Evolutionary conservation across 2,113 vertebrate genomes (phyloP), one percentile per base, ranked within the genome.

Genomic region (Lophura nycthemera): DNA sequence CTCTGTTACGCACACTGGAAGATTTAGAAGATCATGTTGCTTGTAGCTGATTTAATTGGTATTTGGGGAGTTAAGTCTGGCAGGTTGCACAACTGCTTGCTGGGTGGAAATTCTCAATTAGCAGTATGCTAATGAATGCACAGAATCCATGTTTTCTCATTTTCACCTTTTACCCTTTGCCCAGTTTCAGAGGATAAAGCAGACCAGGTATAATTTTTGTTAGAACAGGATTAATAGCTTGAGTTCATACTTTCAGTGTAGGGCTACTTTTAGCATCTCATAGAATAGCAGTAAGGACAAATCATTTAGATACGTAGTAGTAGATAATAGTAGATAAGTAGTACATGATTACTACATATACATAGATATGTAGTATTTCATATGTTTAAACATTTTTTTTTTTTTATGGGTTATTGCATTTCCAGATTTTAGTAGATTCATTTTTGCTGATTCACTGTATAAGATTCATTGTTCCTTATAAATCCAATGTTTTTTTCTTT

Each of bases 101-200:
- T 81, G 70, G 43, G 79, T 86, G 57, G 61, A 95, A 96, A 81
- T 90, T 92, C 93, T 92, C 91, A 92, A 95, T 97, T 94, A 96
- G 42, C 70, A 86, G 29, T 76, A 73, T 91, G 73, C 21, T 95
- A 92, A 94, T 95, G 74, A 94, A 90, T 48, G 40, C 11, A 56
- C 67, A 87, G 67, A 94, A 93, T 60, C 47, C 70, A 67, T 88
- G 50, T 88, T 94, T 97, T 82, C 59, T 92, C 60, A 91, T 95
- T 95, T 90, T 89, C 87, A 94, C 76, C 89, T 94, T 94, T 95
- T 90, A 83, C 54, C 66, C 77, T 91, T 88, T 94, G 60, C n/a
- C 79, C 43, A 86, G 10, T 91, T 96, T 84, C 85, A 84, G 40
- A 32, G 13, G 16, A 67, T 86, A 83, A 95, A 91, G 64, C 10